Percentiles rank a stretch among this genome's conserved stretches.
Evolutionary conservation across 2,797 vertebrate species (phyloP).

Genomic region (Gymnodraco acuticeps): DNA sequence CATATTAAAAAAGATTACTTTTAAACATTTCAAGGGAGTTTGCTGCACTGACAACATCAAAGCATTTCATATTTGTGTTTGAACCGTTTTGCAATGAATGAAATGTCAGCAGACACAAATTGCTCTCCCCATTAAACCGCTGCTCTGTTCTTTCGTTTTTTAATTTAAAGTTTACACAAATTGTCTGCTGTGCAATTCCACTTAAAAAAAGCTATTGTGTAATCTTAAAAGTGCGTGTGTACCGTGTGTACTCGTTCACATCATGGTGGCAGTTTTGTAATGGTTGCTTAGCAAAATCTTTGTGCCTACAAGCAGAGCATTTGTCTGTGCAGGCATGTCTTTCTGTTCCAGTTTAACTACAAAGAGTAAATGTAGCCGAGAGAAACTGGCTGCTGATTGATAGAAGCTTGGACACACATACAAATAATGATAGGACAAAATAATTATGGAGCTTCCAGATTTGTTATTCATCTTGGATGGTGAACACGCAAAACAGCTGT

Average conservation of each 20-base stretch:
- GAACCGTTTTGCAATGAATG: background rate
- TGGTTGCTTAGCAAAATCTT: slow-evolving; percentile 15
- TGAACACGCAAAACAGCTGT: slow-evolving; percentile 32
- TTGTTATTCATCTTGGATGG: slow-evolving; percentile 24
- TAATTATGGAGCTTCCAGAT: slow-evolving; percentile 31
- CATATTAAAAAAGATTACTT: too few species aligned
- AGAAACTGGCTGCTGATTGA: slow-evolving; percentile 38
- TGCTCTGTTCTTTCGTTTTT: slow-evolving; percentile 23
- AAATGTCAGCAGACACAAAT: slow-evolving; percentile 1
- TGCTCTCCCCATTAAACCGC: slow-evolving; percentile 15
- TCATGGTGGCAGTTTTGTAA: slow-evolving; percentile 10
- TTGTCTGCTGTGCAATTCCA: slow-evolving; percentile 6
- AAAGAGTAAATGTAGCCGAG: slow-evolving; percentile 20
- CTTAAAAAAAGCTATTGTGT: slow-evolving; percentile 13
- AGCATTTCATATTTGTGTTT: background rate
- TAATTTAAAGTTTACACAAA: slow-evolving; percentile 33
- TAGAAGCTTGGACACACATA: slow-evolving; percentile 37
- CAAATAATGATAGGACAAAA: slow-evolving; percentile 36
- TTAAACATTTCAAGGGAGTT: too few species aligned
- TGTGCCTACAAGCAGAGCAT: background rate
- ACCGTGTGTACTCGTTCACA: slow-evolving; percentile 1
- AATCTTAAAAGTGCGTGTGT: slow-evolving; percentile 17
- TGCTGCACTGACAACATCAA: background rate
- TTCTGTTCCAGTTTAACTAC: background rate
- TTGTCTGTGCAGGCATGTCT: slow-evolving; percentile 14